phyloP scores from a whole-genome alignment of 92 coral and sea anemone genomes.

The Ricordea florida region DNA sequence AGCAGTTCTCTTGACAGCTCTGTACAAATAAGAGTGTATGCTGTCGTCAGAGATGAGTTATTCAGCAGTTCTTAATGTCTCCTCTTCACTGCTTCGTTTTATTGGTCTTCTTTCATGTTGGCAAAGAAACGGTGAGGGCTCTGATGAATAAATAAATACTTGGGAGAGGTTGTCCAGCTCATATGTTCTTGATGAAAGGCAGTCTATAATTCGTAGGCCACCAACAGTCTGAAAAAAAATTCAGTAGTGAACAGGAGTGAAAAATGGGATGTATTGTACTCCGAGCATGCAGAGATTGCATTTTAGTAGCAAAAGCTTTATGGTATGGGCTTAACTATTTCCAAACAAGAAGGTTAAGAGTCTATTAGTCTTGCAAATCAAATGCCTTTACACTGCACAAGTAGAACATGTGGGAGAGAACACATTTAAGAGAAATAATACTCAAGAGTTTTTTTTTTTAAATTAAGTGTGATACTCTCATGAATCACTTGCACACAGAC shows the following conservation, averaged over 20 bases:
- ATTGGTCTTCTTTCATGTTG: background rate
- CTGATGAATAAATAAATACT: constrained; percentile 86
- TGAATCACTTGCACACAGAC: constrained; percentile 24
- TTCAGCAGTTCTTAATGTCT: too few species aligned
- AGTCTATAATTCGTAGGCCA: constrained; percentile 85
- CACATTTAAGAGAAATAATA: background rate
- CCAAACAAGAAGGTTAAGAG: too few species aligned
- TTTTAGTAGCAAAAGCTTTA: background rate
- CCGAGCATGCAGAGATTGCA: background rate
- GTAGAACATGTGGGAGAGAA: background rate
- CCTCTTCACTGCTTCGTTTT: too few species aligned
- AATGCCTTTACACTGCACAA: too few species aligned
- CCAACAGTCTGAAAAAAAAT: constrained; percentile 81
- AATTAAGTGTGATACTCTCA: background rate
- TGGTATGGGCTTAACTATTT: background rate
- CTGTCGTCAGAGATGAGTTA: too few species aligned
- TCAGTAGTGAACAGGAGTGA: too few species aligned
- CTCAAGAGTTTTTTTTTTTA: background rate
- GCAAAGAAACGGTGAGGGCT: constrained; percentile 72
- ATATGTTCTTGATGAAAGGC: constrained; percentile 84
- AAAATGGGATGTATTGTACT: background rate
- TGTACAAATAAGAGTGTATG: too few species aligned
- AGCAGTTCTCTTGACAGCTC: too few species aligned
- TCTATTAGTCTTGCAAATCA: too few species aligned
- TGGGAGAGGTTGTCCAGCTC: constrained; percentile 89